Percentiles rank a stretch among this genome's conserved stretches.
Evolutionary conservation across 2,797 vertebrate genomes (phyloP).

Genomic region (Phyllotis vaccarum): DNA sequence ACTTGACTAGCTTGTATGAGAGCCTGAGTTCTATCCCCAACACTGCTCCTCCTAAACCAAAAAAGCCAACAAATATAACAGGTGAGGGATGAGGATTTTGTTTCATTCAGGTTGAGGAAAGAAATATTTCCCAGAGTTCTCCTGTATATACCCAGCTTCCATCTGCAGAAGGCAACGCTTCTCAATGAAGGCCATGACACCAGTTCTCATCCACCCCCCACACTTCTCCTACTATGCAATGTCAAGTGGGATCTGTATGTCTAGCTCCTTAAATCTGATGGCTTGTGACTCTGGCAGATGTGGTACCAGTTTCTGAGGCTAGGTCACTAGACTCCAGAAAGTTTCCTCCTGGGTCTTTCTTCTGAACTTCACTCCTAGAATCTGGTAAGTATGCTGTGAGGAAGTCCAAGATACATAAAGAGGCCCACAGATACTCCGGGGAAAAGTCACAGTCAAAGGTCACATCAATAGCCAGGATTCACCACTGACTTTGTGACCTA

Average conservation of each 20-base stretch:
- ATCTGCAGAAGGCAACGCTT: conserved; percentile 21
- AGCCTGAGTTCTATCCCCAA: not conserved
- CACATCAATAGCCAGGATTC: not conserved
- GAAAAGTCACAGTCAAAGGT: not conserved
- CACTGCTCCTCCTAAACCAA: not conserved
- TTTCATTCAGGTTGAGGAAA: not conserved
- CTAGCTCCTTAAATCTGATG: not conserved
- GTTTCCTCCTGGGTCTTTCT: not conserved
- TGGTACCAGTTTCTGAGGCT: conserved; percentile 10
- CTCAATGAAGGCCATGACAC: not conserved
- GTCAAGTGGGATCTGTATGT: not conserved
- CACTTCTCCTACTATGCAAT: not conserved
- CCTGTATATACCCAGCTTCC: not conserved
- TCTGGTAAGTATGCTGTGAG: not conserved
- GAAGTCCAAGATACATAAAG: not conserved
- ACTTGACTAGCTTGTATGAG: not conserved
- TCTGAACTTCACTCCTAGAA: not conserved
- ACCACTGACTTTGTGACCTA: not conserved
- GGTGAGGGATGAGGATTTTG: not conserved
- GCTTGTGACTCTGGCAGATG: not conserved
- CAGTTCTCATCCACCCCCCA: not conserved
- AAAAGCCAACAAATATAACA: not conserved
- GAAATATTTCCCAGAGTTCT: conserved; percentile 20
- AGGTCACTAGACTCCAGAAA: not conserved
- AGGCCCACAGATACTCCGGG: not conserved